Evolutionary conservation across 2,797 vertebrate species (phyloP).

Genomic region (Enoplosus armatus): DNA sequence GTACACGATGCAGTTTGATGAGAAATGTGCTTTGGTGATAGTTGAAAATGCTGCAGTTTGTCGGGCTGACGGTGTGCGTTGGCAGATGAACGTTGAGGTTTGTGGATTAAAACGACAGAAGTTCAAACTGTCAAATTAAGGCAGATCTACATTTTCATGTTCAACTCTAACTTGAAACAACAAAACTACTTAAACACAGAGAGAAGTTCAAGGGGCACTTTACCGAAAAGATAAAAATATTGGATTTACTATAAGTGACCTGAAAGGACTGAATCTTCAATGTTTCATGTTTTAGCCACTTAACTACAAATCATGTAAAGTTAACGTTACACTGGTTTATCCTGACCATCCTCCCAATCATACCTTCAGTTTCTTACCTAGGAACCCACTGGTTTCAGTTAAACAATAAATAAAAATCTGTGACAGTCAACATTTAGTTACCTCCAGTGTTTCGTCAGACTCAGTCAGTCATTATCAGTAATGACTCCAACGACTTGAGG

Average conservation of each 20-base stretch:
- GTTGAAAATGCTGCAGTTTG: conserved; percentile 5
- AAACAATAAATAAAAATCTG: too few relatives aligned
- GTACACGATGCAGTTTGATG: conserved; percentile 5
- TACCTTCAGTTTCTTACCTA: background rate
- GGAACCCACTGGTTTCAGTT: background rate
- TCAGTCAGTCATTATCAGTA: too few relatives aligned
- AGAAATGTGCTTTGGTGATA: conserved; percentile 7
- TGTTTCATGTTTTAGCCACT: background rate
- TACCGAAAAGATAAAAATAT: background rate
- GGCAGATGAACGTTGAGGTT: conserved; percentile 67
- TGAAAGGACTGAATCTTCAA: background rate
- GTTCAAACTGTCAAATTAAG: conserved; percentile 59
- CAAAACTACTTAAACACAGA: conserved; percentile 6
- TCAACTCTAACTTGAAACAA: conserved; percentile 20
- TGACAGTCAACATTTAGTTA: background rate
- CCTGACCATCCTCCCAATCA: background rate
- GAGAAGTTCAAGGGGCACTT: conserved; percentile 46
- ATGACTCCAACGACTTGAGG: too few relatives aligned
- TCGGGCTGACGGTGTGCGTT: conserved; percentile 32
- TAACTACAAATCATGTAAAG: background rate
- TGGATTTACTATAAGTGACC: background rate
- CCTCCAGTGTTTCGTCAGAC: too few relatives aligned
- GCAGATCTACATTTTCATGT: conserved; percentile 50
- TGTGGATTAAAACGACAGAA: conserved; percentile 18
- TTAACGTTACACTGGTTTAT: background rate